Base-by-base conservation (phyloP, 53 echinoderm and acorn worm species). In the Paelopatides confundens region DNA sequence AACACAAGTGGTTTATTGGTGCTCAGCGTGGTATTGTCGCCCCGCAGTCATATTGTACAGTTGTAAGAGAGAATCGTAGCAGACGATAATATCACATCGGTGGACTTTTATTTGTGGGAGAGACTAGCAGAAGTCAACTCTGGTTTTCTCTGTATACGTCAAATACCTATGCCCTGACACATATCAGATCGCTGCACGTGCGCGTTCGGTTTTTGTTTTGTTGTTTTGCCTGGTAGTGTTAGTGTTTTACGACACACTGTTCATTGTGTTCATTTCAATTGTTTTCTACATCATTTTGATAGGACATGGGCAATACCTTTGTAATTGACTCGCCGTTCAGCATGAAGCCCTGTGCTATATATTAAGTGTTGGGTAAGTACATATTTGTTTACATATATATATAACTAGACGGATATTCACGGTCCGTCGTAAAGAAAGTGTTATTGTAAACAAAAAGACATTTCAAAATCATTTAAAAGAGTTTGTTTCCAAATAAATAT, bases 21-120 rank as follows among this genome's bases (percentile, higher is more conserved):
- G 35, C 38, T 21, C 74, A 74, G 74, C 74, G 37, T 74, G 74
- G 39, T 32, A 40, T 40, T 43, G 11, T 74, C 74, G 74, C 26
- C 47, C 24, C 27, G 15, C 27, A 39, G 58, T 58, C 58, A 58
- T 58, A 17, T 58, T 58, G n/a, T n/a, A n/a, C n/a, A n/a, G n/a
- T n/a, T n/a, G 58, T 58, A 58, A 58, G 18, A 58, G 58, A 58
- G 58, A 58, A 18, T 6, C 58, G 58, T 23, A 23, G 21, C 24
- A 58, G 58, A n/a, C 21, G 58, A 58, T 58, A 58, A 17, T 58
- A 21, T 21, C 18, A 21, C 21, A 21, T 18, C 58, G n/a, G 58
- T 58, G 58, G 58, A 21, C 18, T 17, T n/a, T 58, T 58, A 58
- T 58, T 58, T 58, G 58, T 21, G 58, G 4, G 58, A 58, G n/a